Conservation (phyloP, 2,888 invertebrate species). For the Entomobrya multifasciata region DNA sequence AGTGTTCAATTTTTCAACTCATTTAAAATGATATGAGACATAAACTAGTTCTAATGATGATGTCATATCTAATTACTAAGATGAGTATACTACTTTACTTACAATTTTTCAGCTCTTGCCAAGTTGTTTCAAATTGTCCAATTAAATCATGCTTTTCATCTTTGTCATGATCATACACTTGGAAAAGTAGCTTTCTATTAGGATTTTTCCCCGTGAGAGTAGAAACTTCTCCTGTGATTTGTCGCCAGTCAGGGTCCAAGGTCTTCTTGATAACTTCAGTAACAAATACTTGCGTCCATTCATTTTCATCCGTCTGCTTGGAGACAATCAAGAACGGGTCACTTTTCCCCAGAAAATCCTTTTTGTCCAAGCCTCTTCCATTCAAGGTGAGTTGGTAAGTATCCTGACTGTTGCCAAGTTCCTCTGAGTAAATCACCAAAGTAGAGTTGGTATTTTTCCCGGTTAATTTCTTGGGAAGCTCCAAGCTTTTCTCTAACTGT, state of each 20-base stretch:
- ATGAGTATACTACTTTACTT: conserved; percentile 16
- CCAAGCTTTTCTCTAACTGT: conserved; percentile 76
- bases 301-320: conserved; percentile 82
- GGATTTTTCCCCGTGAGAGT: conserved; percentile 82
- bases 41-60: too few relatives aligned
- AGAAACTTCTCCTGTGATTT: conserved; percentile 80
- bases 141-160: conserved; percentile 82
- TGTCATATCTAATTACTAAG: too few relatives aligned
- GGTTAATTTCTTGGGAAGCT: conserved; percentile 72
- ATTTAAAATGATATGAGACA: too few relatives aligned
- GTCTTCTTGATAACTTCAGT: conserved; percentile 83
- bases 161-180: conserved; percentile 83
- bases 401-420: conserved; percentile 80
- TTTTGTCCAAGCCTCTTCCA: conserved; percentile 82
- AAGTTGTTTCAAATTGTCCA: conserved; percentile 81
- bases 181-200: conserved; percentile 82
- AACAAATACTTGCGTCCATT: conserved; percentile 82
- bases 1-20: too few relatives aligned
- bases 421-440: conserved; percentile 78
- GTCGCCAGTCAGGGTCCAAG: conserved; percentile 83
- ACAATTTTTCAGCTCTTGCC: conserved; percentile 81
- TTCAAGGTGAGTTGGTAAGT: conserved; percentile 81
- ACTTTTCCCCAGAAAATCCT: conserved; percentile 83
- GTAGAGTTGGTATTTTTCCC: conserved; percentile 59
- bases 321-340: conserved; percentile 83